Percentiles rank a stretch among this genome's conserved stretches.
These are phyloP conservation scores for Chaetodon auriga DNA, from an alignment of 2,113 vertebrate genomes.

Conservation along the genomic window DNA sequence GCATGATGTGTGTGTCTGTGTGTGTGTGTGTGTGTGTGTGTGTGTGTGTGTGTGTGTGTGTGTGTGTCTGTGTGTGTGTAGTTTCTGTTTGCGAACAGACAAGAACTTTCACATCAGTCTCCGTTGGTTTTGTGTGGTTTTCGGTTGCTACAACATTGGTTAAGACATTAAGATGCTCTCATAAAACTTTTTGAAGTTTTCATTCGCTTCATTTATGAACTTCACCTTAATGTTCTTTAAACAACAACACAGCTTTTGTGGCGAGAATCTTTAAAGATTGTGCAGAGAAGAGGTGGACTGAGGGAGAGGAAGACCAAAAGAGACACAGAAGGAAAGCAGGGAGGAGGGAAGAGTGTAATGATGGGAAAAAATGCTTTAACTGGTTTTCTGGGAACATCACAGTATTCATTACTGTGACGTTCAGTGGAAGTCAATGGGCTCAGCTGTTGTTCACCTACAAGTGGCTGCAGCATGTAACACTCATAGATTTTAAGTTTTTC, in stretches of 20 bases:
- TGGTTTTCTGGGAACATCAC: neutral
- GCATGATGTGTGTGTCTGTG: conserved; percentile 1
- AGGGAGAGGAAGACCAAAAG: no score
- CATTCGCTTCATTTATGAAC: no score
- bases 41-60: conserved; percentile 6
- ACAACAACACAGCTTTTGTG: neutral
- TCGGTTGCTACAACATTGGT: neutral
- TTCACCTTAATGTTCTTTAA: no score
- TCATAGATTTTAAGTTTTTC: no score
- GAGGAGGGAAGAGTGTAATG: neutral
- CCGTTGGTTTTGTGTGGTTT: neutral
- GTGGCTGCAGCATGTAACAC: no score
- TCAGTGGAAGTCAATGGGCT: neutral
- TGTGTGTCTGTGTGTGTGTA: conserved; percentile 3
- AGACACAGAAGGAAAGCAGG: neutral
- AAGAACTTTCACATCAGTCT: neutral
- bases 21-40: conserved; percentile 6
- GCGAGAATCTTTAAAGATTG: neutral
- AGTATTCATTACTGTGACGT: no score
- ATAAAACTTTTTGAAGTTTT: neutral
- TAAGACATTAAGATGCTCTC: no score
- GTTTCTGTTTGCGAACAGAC: neutral
- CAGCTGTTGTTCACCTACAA: neutral
- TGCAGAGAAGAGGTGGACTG: neutral
- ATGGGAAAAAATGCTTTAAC: neutral